Base-by-base conservation (phyloP, 2,797 vertebrate species). In the Eospalax fontanierii region DNA sequence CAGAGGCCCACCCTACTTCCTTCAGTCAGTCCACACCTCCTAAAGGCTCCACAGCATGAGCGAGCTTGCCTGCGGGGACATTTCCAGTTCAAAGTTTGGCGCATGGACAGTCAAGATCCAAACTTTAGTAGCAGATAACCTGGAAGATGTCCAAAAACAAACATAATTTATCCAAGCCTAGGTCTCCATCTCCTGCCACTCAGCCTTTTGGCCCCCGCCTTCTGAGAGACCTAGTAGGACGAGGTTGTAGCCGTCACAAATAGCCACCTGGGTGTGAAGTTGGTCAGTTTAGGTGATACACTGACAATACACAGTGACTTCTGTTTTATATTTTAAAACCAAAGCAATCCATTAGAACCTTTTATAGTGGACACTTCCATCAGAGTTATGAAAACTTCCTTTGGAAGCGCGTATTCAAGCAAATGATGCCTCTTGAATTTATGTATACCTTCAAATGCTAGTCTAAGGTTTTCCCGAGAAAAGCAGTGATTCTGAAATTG, bases 401-500 rank as follows among this genome's bases (percentile, higher is more conserved):
- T 84, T 24, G 70, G 43, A 96, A 75, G 14, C 71, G 65, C 24
- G 4, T 75, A 33, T 94, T 92, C 93, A 91, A 97, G 87, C 50
- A 35, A 26, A 54, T 63, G 86, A 86, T 93, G 90, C 73, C 1
- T 28, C 61, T 63, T 59, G 91, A 95, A 95, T 90, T 89, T 88
- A 91, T 54, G 74, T 65, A 54, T 63, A 54, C 92, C 85, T 94
- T 96, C 92, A 93, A 91, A 79, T 84, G 50, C 79, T 65, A 66
- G 84, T 93, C 70, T 83, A 50, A 30, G 28, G 78, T 73, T 0
- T 94, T 91, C 80, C 81, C 9, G 30, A 86, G 92, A 89, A 96
- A 89, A 93, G 80, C 89, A 93, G 75, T 74, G 43, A 0, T 96
- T 96, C 92, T 79, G 89, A 97, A 96, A 96, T 93, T 68, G 92